Evolutionary conservation across 2,888 invertebrate genomes (phyloP), one percentile per base, ranked within the genome.

Genomic region (Leptarthrus brevirostris): DNA sequence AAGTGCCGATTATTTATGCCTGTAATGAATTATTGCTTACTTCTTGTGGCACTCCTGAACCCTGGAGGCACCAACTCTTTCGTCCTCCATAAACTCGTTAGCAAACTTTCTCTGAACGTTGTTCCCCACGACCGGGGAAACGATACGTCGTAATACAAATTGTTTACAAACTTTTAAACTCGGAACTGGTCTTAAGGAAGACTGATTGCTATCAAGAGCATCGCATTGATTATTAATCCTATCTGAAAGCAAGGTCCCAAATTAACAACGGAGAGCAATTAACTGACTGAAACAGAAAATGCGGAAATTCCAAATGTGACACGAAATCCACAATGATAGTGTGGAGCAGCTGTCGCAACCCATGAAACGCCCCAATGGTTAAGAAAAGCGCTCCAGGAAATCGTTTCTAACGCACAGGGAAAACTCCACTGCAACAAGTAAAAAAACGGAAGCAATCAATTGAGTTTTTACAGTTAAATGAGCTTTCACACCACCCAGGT

Each of bases 1-100:
- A 36, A 58, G 36, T 36, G 34, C 22, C 26, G 36, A 20, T 58
- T 36, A 58, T 58, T 58, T 58, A 58, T 58, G 58, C 20, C 36
- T 18, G 36, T 4, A 36, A 58, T 58, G 58, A 58, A 34, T 58
- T 58, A 58, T 58, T 58, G 34, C 18, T 16, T 26, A 12, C 18
- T 36, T 34, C 58, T 8, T 58, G 58, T 16, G 58, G 58, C 12
- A 36, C 36, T 40, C 58, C 20, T 36, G 18, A 16, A 18, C 49
- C 49, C 49, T 2, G 3, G 14, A 16, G 36, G 20, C 36, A 34
- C 18, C 20, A 36, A 3, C 34, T 58, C 58, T 34, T 36, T 58
- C 20, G 34, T 58, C 36, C 20, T 18, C 18, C 2, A 36, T 20
- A 36, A 58, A 58, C 36, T 58, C 36, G 58, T 58, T 58, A 58